Evolutionary conservation across 2,113 vertebrate genomes (phyloP), one percentile per base, ranked within the genome.

Genomic region (Erinaceus europaeus): DNA sequence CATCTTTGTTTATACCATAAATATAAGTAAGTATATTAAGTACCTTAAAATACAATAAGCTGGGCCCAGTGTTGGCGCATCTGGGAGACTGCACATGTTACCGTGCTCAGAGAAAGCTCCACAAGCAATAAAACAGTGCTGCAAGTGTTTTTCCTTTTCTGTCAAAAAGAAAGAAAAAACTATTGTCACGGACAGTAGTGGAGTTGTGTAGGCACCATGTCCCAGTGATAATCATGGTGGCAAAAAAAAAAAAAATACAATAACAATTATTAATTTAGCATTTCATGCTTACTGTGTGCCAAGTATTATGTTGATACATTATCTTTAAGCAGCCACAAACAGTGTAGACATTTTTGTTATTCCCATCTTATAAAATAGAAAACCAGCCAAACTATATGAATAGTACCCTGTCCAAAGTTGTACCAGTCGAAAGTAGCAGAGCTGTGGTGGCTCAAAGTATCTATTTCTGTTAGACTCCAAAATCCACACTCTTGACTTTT

Each of bases 361-460:
- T 50, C 12, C 23, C 38, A 32, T 81, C 85, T 92, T 81, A 55
- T 76, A 55, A 71, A 91, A 9, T 34, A 29, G 55, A 81, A 80
- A 71, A 59, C 20, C 68, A 80, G 10, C n/a, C 38, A 73, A 3
- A 3, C 52, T 9, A 29, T 36, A 36, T 40, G 38, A 74, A 21
- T 69, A 77, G 29, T 68, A 42, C 38, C 36, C 76, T 73, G 12
- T 73, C 65, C 15, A 82, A 34, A 78, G 36, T 82, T 52, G 29
- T 32, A 46, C 12, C 23, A 38, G 23, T 44, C n/a, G 44, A 4
- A 52, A 46, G 32, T 44, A n/a, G 34, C 76, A 73, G 50, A 85
- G 14, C 48, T 14, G 1, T 86, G 40, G 1, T 86, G 40, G 55
- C 34, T 69, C 72, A 14, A 57, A 36, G 23, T 69, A 11, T 27